Conservation (phyloP, 2,797 vertebrate species). For the Lutjanus argentimaculatus region DNA sequence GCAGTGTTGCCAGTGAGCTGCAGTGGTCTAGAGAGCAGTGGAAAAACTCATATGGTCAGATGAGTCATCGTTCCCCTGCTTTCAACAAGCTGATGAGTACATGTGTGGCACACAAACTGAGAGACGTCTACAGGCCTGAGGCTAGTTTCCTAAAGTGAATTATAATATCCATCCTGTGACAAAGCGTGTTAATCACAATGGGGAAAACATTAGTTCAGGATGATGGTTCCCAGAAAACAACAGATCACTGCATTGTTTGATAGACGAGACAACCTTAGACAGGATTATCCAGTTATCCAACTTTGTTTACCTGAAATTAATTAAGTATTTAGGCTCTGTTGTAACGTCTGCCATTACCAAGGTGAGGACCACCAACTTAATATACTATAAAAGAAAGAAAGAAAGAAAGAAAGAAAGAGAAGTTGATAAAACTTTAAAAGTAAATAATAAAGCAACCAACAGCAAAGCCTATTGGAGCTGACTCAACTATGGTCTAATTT, state of each 20-base stretch:
- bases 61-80: slow-evolving; percentile 59
- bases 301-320: slow-evolving; percentile 10
- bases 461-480: no score
- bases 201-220: slow-evolving; percentile 11
- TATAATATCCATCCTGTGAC: neutral
- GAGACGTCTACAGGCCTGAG: neutral
- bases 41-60: slow-evolving; percentile 59
- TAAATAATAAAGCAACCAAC: no score
- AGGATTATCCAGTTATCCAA: slow-evolving; percentile 3
- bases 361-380: neutral
- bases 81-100: slow-evolving; percentile 31
- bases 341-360: neutral
- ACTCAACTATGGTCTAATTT: no score
- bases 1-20: slow-evolving; percentile 26
- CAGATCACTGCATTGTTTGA: neutral
- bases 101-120: slow-evolving; percentile 41
- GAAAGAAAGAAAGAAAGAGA: no score
- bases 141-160: slow-evolving; percentile 8
- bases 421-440: no score
- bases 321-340: neutral
- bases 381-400: no score
- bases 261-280: neutral
- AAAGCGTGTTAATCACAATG: slow-evolving; percentile 1
- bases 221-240: neutral
- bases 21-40: slow-evolving; percentile 40